Percentiles rank a stretch among this genome's conserved stretches.
phyloP scores from a whole-genome alignment of 2,888 invertebrate species.

The Caenorhabditis imperialis region DNA sequence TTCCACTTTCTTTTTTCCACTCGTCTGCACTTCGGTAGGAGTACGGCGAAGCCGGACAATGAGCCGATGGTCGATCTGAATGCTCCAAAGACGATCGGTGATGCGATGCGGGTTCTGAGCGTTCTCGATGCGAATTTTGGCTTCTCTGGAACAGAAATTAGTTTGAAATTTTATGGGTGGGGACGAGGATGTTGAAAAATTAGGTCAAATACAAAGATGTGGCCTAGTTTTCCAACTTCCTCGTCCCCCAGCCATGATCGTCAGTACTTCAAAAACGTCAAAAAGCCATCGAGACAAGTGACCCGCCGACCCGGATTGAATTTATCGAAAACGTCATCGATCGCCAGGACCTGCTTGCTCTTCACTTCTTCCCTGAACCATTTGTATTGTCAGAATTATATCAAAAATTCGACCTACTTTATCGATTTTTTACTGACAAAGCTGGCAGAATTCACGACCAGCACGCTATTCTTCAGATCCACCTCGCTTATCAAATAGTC shows the following conservation, averaged over 20 bases:
- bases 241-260: too few species aligned
- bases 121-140: neutral
- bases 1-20: too few species aligned
- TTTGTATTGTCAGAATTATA: neutral
- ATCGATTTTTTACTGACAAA: neutral
- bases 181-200: too few species aligned
- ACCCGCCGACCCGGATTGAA: conserved; percentile 3
- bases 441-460: neutral
- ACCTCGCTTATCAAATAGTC: neutral
- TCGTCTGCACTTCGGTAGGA: too few species aligned
- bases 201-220: too few species aligned
- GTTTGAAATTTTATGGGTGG: too few species aligned
- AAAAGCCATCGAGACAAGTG: neutral
- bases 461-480: neutral
- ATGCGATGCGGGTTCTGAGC: neutral
- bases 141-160: neutral
- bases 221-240: too few species aligned
- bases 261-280: neutral
- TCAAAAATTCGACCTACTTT: neutral
- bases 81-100: neutral
- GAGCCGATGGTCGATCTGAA: neutral
- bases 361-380: neutral
- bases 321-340: conserved; percentile 4
- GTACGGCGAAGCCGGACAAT: too few species aligned
- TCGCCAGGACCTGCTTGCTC: neutral